Evolutionary conservation across 2,888 invertebrate species (phyloP).

Genomic region (Caenorhabditis sp.): DNA sequence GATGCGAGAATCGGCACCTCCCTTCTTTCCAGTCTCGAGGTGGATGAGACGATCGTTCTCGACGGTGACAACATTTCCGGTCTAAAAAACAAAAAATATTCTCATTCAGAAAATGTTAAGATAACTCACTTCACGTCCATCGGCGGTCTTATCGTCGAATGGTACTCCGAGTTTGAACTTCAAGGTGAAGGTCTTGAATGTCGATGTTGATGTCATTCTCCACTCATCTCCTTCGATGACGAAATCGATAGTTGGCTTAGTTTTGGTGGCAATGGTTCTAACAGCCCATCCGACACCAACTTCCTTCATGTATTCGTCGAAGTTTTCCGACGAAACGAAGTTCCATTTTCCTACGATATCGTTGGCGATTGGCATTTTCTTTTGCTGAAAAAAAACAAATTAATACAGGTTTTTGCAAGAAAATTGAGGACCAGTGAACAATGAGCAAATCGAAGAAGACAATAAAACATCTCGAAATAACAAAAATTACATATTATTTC

Average conservation of each 20-base stretch:
- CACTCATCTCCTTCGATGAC: slow-evolving; percentile 62
- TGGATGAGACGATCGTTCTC: slow-evolving; percentile 65
- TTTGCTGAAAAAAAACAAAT: slow-evolving; percentile 12
- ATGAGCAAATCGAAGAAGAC: slow-evolving; percentile 24
- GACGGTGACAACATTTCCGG: slow-evolving; percentile 53
- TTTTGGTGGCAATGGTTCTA: slow-evolving; percentile 62
- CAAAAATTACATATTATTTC: background rate
- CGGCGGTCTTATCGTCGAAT: slow-evolving; percentile 65
- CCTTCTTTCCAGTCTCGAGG: slow-evolving; percentile 52
- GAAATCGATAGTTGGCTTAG: slow-evolving; percentile 66
- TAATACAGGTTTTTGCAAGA: background rate
- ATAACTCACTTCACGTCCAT: slow-evolving; percentile 63
- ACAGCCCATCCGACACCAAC: slow-evolving; percentile 66
- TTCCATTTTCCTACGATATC: slow-evolving; percentile 69
- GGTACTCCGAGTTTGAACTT: slow-evolving; percentile 63
- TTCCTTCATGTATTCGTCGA: slow-evolving; percentile 68
- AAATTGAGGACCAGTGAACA: slow-evolving; percentile 25
- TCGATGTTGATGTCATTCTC: slow-evolving; percentile 63
- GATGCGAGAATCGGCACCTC: slow-evolving; percentile 62
- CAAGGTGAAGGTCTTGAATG: slow-evolving; percentile 67
- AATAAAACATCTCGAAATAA: slow-evolving; percentile 15
- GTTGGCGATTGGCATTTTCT: slow-evolving; percentile 43
- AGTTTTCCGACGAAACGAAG: slow-evolving; percentile 64
- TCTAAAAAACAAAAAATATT: slow-evolving; percentile 34
- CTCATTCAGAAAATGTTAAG: background rate